Base-by-base conservation (phyloP, 1,140 invertebrate species). In the Drosophila carrolli region DNA sequence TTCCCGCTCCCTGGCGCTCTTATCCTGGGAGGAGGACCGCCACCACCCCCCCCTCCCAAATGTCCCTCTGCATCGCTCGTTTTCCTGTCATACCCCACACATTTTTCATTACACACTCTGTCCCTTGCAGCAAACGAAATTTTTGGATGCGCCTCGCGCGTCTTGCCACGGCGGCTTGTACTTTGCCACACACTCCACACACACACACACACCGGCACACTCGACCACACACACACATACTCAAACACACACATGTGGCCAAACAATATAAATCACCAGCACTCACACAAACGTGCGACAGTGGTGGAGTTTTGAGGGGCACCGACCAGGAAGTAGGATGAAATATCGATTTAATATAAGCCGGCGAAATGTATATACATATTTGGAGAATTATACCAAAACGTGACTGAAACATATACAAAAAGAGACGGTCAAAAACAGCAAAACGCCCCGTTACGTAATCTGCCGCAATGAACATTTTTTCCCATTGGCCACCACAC, bases 81-180 rank as follows among this genome's bases (percentile, higher is more conserved):
- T 68, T 68, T 68, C 65, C 65, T 68, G 65, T 68, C 65, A 68
- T 68, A 72, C 43, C 66, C 68, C 60, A 75, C 44, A 56, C 59
- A 75, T 76, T 76, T 77, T 77, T 77, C 75, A 77, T 77, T 70
- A 77, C 74, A 70, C 75, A 77, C 65, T 77, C 75, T 77, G 75
- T 77, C 75, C 75, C 58, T 56, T 77, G 75, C 75, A 77, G 74
- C 74, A 67, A 76, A 40, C 68, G 73, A 75, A 73, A 76, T 76
- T 76, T 76, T 76, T 66, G 73, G 73, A 76, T 75, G 72, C 73
- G 73, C 56, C 70, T 73, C 73, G 54, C 61, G 73, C 73, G 60
- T 66, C 71, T 75, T 75, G 60, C 72, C 73, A 65, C 73, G 72
- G 73, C 73, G 73, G 72, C 72, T 75, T 75, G 58, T 74, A 75